Base-by-base conservation (phyloP, 2,797 vertebrate genomes). In the Chiroxiphia lanceolata region DNA sequence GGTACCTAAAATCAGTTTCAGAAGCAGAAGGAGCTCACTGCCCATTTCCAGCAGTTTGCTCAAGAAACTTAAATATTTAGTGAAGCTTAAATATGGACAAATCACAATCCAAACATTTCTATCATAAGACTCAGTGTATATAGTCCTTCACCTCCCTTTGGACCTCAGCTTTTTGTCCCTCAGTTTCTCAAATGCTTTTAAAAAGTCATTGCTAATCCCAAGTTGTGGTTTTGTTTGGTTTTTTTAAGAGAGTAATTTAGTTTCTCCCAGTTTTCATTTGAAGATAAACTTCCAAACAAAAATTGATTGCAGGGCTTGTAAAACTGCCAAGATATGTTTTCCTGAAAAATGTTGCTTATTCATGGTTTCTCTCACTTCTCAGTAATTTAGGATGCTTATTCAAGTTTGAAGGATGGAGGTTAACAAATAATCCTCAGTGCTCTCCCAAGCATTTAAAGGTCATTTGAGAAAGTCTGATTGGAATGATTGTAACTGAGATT, bases 381-480 rank as follows among this genome's bases (percentile, higher is more conserved):
- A 13, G 75, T 94, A 76, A 64, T n/a, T 70, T 38, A 14, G n/a
- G 61, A 70, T 44, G 27, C 57, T 78, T 71, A 56, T 77, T 90
- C 65, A 80, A 68, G 57, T 94, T 78, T 69, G 59, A 56, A 72
- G n/a, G 59, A 74, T 33, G 22, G n/a, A 85, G 25, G 34, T 69
- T 85, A 87, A 87, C 11, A 80, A 92, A 90, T n/a, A 92, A 36
- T 51, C 57, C 54, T 85, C 45, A 68, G 61, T 50, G 76, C 8
- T 86, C 36, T 93, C 26, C 50, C 80, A 67, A 64, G 67, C 51
- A 79, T 83, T 88, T 95, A 95, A 96, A 91, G 87, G 80, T 94
- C 85, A 86, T 75, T 89, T 84, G 53, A 87, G 83, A 95, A 67
- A 50, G 54, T 79, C 88, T 76, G 67, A 90, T 67, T 91, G 74